Base-by-base conservation (phyloP, 2,113 vertebrate genomes). In the Hoplias malabaricus region DNA sequence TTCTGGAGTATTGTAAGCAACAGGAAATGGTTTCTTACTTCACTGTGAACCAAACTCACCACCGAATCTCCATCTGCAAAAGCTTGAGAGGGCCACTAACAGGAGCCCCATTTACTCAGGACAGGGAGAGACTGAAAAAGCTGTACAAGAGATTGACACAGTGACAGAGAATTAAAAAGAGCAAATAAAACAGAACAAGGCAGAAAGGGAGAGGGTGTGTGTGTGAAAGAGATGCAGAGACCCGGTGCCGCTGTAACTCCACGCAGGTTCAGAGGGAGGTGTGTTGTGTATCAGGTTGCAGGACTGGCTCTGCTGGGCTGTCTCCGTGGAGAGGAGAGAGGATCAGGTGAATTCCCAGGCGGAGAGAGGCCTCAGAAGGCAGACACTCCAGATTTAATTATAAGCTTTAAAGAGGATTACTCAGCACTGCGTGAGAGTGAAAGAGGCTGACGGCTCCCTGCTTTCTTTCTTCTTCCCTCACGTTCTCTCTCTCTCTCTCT, bases 351-450 rank as follows among this genome's bases (percentile, higher is more conserved):
- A 83, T 77, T 84, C 84, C 76, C 69, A 69, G 78, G 66, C 73
- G 66, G 79, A 79, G 77, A 80, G 79, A 53, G 73, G 78, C 56
- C 78, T 84, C 80, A 54, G 46, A 77, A 83, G 84, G 80, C 75
- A 85, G 79, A 79, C 69, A 80, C 85, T 84, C 82, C 78, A 84
- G 83, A 85, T 83, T 82, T 85, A 87, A 87, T 87, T 85, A 87
- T 78, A 77, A 62, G 86, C 84, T 66, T 82, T 82, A 85, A 87
- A 83, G 77, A 81, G 79, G 72, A 83, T 84, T 83, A 85, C 65
- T 76, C 53, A 80, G 57, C 78, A 75, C 73, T 70, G 75, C 43
- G 66, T 68, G 81, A 46, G 66, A 76, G 42, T 71, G 66, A 80
- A 48, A 66, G 72, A 48, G 53, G 57, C 53, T 5, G 46, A 69